phyloP scores from a whole-genome alignment of 1,140 invertebrate species.

The Conus ventricosus region DNA sequence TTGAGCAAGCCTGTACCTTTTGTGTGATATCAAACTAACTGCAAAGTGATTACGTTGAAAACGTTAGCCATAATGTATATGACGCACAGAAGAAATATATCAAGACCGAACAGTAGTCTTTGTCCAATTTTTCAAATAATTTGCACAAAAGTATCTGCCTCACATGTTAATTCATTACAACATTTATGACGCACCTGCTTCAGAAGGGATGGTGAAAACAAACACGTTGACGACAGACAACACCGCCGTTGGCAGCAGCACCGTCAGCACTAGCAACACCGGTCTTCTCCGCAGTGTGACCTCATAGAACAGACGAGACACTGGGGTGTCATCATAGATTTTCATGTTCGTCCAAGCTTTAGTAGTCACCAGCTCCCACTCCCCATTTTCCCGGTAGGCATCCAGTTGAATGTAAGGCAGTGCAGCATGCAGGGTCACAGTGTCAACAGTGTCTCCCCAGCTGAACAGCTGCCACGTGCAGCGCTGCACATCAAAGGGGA shows the following conservation, averaged over 20 bases:
- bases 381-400: constrained; percentile 6
- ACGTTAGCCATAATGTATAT: too few relatives aligned
- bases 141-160: too few relatives aligned
- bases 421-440: background rate
- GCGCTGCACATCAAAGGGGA: constrained; percentile 27
- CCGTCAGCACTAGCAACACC: constrained; percentile 10
- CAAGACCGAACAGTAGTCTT: too few relatives aligned
- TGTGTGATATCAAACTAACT: too few relatives aligned
- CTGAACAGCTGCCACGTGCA: constrained; percentile 17
- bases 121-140: too few relatives aligned
- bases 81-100: too few relatives aligned
- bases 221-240: constrained; percentile 37
- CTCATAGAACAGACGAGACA: background rate
- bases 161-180: too few relatives aligned
- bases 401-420: background rate
- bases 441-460: background rate
- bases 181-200: constrained; percentile 25
- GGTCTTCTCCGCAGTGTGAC: constrained; percentile 30
- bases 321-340: background rate
- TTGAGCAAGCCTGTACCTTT: too few relatives aligned
- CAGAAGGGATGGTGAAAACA: constrained; percentile 38
- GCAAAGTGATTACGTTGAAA: too few relatives aligned
- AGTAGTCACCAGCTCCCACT: constrained; percentile 31
- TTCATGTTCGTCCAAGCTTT: background rate
- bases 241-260: constrained; percentile 32